These are phyloP conservation scores for Orchesella flavescens DNA, from an alignment of 2,888 invertebrate genomes.

Conservation along the genomic window DNA sequence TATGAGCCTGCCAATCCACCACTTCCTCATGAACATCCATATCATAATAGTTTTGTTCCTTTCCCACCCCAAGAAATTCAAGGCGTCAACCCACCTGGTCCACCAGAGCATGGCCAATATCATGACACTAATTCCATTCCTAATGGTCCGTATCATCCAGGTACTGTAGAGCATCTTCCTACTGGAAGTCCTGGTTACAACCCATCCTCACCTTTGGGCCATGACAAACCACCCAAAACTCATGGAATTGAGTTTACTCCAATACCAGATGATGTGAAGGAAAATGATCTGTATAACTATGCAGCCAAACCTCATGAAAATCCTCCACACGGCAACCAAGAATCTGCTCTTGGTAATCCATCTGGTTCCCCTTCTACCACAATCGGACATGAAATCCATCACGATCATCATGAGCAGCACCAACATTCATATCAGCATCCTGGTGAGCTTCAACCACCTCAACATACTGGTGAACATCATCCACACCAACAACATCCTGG, in stretches of 20 bases:
- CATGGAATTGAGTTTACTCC: constrained; percentile 32
- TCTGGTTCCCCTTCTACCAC: not conserved
- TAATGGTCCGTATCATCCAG: constrained; percentile 22
- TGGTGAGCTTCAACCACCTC: not conserved
- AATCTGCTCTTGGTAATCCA: not conserved
- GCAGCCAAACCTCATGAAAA: constrained; percentile 17
- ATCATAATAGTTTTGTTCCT: constrained; percentile 43
- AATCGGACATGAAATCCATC: constrained; percentile 1
- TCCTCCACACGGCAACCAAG: not conserved
- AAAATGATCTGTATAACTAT: constrained; percentile 24
- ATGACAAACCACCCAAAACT: not conserved
- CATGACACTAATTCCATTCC: constrained; percentile 39
- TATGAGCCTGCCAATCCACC: constrained; percentile 72
- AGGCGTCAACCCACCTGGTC: not conserved
- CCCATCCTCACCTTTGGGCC: constrained; percentile 29
- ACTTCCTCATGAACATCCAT: constrained; percentile 67
- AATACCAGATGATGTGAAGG: constrained; percentile 51
- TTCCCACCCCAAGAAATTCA: constrained; percentile 46
- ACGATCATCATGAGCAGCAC: constrained; percentile 4
- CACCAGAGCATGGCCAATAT: not conserved
- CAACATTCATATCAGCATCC: not conserved
- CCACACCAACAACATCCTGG: not conserved
- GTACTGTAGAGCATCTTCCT: constrained; percentile 26
- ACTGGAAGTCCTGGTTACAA: constrained; percentile 26
- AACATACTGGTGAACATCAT: not conserved